Conservation (phyloP, 2,888 invertebrate genomes). For the Tetanocera ferruginea region DNA sequence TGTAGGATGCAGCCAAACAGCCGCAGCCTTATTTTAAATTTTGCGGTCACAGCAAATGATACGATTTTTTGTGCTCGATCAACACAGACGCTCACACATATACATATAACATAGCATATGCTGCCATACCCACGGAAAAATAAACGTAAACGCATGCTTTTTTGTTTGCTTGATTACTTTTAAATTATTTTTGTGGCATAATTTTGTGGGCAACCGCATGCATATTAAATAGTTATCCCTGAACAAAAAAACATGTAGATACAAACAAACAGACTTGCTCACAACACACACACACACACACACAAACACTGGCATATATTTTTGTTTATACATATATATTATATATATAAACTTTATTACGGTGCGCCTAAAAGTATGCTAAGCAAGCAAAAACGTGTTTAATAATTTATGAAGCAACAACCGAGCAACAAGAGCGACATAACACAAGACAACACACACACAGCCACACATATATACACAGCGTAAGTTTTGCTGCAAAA, state of each 20-base stretch:
- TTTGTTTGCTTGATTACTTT: constrained; percentile 66
- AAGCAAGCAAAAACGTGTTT: constrained; percentile 63
- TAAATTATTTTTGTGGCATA: constrained; percentile 68
- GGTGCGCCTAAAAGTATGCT: constrained; percentile 59
- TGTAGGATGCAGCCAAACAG: not conserved
- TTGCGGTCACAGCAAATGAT: constrained; percentile 36
- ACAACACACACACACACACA: constrained; percentile 38
- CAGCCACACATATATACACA: not conserved
- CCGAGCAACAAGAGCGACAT: not conserved
- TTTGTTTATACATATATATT: not conserved
- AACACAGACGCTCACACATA: not conserved
- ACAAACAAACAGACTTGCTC: too few relatives aligned
- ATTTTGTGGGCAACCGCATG: constrained; percentile 60
- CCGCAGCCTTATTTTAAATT: constrained; percentile 18
- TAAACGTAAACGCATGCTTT: constrained; percentile 54
- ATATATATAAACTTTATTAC: constrained; percentile 32
- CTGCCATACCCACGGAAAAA: not conserved
- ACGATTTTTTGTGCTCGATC: constrained; percentile 4
- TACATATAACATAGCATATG: not conserved
- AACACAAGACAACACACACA: too few relatives aligned
- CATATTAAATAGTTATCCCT: constrained; percentile 52
- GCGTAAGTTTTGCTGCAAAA: not conserved
- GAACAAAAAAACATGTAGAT: constrained; percentile 24
- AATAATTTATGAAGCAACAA: constrained; percentile 62
- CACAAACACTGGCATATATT: not conserved